Percentiles rank a stretch among this genome's conserved stretches.
These are phyloP conservation scores for Forbesichthys papilliferus DNA, from an alignment of 2,113 vertebrate genomes.

Conservation along the genomic window DNA sequence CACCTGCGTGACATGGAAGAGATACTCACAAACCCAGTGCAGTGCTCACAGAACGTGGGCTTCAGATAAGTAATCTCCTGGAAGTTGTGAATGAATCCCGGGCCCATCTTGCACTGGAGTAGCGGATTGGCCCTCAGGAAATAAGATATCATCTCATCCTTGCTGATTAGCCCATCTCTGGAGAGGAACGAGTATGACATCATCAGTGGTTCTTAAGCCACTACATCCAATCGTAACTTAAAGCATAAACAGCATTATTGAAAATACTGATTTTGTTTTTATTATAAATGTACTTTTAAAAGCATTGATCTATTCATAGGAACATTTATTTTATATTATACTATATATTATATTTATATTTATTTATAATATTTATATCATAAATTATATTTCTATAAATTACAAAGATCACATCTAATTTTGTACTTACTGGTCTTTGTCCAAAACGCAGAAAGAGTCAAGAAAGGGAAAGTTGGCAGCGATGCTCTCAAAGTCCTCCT, in stretches of 20 bases:
- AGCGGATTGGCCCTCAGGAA: constrained; percentile 95
- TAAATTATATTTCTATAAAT: no score
- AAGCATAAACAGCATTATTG: not conserved
- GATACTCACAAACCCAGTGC: constrained; percentile 96
- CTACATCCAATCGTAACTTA: no score
- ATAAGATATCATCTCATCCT: constrained; percentile 98
- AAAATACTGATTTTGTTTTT: no score
- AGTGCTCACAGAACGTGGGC: constrained; percentile 97
- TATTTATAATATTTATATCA: no score
- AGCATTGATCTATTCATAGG: no score
- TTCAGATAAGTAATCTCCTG: constrained; percentile 98
- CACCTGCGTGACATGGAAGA: not conserved
- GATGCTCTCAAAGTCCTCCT: constrained; percentile 96
- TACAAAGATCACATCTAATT: not conserved
- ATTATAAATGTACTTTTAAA: no score
- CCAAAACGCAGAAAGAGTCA: constrained; percentile 96
- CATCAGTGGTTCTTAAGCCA: no score
- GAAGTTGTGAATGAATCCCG: constrained; percentile 95
- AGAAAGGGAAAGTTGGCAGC: constrained; percentile 96
- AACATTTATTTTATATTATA: no score
- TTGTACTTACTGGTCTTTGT: constrained; percentile 95
- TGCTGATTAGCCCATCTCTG: constrained; percentile 96
- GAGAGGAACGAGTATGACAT: not conserved
- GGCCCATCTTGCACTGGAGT: constrained; percentile 95
- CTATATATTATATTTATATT: no score